phyloP scores from a whole-genome alignment of 2,797 vertebrate genomes.

The Gymnoscopelus braueri region DNA sequence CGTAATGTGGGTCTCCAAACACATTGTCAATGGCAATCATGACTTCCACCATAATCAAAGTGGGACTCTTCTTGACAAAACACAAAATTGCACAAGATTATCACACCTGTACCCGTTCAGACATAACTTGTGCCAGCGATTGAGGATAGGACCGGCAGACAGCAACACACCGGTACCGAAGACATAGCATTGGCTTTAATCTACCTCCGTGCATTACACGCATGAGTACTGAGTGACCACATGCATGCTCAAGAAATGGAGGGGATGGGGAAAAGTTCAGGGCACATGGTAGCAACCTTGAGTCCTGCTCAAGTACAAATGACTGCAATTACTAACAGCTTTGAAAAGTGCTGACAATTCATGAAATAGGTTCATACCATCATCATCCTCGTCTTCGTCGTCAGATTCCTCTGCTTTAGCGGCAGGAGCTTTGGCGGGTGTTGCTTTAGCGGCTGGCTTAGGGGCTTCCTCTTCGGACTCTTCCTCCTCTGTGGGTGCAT shows the following conservation, averaged over 20 bases:
- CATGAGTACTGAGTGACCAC: constrained; percentile 67
- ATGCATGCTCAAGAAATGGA: constrained; percentile 77
- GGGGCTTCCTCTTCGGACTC: constrained; percentile 83
- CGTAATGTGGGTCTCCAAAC: too few relatives aligned
- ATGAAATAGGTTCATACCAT: constrained; percentile 50
- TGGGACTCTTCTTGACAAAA: too few relatives aligned
- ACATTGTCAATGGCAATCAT: neutral
- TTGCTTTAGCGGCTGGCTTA: constrained; percentile 76
- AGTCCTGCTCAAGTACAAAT: too few relatives aligned
- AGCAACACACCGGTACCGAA: constrained; percentile 76
- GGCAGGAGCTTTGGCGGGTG: constrained; percentile 62
- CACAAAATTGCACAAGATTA: neutral
- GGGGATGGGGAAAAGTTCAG: constrained; percentile 28
- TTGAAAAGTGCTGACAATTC: too few relatives aligned
- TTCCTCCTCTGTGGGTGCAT: constrained; percentile 24
- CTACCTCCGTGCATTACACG: constrained; percentile 77
- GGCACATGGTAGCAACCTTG: too few relatives aligned
- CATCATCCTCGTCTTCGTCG: constrained; percentile 63
- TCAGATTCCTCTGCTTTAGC: constrained; percentile 80
- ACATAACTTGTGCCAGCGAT: constrained; percentile 61
- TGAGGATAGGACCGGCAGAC: constrained; percentile 80
- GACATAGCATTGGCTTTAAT: constrained; percentile 78
- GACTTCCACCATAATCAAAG: neutral
- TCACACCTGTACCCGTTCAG: neutral
- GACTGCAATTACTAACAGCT: too few relatives aligned